Base-by-base conservation (phyloP, 2,888 invertebrate genomes). In the Noctua janthe region DNA sequence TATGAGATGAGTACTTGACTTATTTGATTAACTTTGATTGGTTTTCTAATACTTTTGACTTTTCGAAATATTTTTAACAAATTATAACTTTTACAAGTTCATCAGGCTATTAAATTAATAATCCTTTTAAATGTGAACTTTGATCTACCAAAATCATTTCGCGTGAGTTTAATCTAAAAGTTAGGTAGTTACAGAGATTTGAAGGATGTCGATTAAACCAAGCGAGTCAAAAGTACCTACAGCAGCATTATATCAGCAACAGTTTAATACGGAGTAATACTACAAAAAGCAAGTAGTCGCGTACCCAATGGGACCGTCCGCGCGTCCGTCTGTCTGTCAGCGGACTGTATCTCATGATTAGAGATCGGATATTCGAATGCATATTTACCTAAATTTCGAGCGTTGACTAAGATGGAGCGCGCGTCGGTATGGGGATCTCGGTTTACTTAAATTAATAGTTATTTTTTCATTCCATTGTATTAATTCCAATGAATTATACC, bases 21-120 rank as follows among this genome's bases (percentile, higher is more conserved):
- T 71, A 64, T 64, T 86, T 86, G 54, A 86, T 70, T 83, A 51
- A 72, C 23, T 73, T 69, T 62, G 51, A 83, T 82, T 76, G 43
- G 67, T 71, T 74, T 81, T 74, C 49, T 80, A 39, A 69, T 35
- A 80, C 66, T 79, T 64, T 56, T 49, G 47, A 64, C 43, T 76
- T 47, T 81, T 49, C 17, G 10, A 54, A 76, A 76, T 54, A 64
- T 62, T 54, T 80, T 80, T 11, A 82, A n/a, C 20, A 80, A 83
- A 77, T 83, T 64, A 76, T 17, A 47, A 66, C 35, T 66, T 77
- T 56, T 10, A 10, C 10, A 39, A 76, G 29, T 66, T 66, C 29
- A 77, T 23, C 64, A 23, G n/a, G 23, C 77, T 64, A 83, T 76
- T 56, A 23, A 54, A 64, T 47, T 64, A 77, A 49, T 72, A 62